Evolutionary conservation across 30 jellyfish, hydroid and myxozoan genomes (phyloP).

Genomic region (Hydra vulgaris): DNA sequence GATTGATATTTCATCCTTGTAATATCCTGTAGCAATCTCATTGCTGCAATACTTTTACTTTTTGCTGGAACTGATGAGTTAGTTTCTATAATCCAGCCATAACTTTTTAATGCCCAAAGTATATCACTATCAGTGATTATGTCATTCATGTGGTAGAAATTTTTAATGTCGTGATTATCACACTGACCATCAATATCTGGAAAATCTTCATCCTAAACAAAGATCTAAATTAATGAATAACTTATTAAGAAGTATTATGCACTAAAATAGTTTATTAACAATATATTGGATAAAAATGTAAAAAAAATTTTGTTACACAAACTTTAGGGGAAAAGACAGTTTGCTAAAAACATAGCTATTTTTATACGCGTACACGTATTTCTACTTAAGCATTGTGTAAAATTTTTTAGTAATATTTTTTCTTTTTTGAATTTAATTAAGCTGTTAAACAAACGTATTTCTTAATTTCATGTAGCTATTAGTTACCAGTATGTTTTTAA

Average conservation of each 20-base stretch:
- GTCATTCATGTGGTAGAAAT: not conserved
- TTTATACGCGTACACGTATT: no score
- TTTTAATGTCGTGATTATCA: not conserved
- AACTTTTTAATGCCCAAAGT: not conserved
- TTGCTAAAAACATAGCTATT: no score
- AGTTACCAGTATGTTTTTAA: no score
- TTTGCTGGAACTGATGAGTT: not conserved
- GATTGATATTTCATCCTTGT: not conserved
- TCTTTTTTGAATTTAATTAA: no score
- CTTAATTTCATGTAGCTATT: no score
- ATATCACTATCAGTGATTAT: not conserved
- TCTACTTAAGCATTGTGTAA: no score
- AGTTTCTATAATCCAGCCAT: not conserved
- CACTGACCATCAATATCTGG: not conserved
- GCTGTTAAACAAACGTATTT: no score
- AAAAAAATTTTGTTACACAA: no score
- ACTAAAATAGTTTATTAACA: not conserved
- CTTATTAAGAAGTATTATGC: not conserved
- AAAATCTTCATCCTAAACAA: conserved; percentile 2
- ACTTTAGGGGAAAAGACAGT: no score
- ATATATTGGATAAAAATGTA: no score
- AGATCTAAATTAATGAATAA: no score
- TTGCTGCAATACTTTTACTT: not conserved
- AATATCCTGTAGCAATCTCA: not conserved
- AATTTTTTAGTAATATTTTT: no score